Evolutionary conservation across 2,113 vertebrate genomes (phyloP).

Genomic region (Circaetus gallicus): DNA sequence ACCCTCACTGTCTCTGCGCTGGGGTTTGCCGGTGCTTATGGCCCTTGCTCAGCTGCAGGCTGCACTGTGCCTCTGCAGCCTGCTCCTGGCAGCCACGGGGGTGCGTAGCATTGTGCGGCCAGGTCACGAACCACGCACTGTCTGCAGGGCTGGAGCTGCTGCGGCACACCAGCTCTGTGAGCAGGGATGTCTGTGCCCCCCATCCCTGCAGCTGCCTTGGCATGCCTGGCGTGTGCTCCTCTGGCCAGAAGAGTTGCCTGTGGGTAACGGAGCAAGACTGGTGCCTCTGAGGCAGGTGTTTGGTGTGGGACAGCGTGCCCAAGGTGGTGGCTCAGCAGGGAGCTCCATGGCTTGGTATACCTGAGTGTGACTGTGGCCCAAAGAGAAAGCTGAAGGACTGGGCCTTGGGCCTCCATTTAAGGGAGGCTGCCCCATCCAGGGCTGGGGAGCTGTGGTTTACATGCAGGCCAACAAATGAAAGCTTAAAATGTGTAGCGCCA

Average conservation of each 20-base stretch:
- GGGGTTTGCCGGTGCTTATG: fast-evolving
- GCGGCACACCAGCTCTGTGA: fast-evolving
- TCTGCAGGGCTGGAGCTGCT: not conserved
- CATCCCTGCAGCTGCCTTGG: not conserved
- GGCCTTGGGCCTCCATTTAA: not conserved
- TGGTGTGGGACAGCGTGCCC: not conserved
- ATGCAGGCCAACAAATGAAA: not conserved
- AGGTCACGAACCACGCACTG: fast-evolving
- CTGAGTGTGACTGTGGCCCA: fast-evolving
- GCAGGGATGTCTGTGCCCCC: too few relatives aligned
- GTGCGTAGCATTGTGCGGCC: fast-evolving
- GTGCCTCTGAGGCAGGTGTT: not conserved
- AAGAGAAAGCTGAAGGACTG: not conserved
- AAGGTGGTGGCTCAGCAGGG: not conserved
- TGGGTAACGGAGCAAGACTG: not conserved
- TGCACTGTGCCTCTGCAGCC: not conserved
- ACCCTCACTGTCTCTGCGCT: not conserved
- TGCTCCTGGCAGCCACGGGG: fast-evolving
- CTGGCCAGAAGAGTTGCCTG: not conserved
- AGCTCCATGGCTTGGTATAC: not conserved
- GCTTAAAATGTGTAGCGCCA: fast-evolving
- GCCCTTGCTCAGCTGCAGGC: too few relatives aligned
- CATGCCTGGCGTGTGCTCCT: fast-evolving
- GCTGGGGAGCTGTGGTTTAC: not conserved
- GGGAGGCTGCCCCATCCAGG: not conserved